A percentile compares a stretch with the other conserved stretches of the same genome.
These are phyloP conservation scores for Meandrina meandrites DNA, from an alignment of 92 coral and sea anemone genomes.

Conservation along the genomic window DNA sequence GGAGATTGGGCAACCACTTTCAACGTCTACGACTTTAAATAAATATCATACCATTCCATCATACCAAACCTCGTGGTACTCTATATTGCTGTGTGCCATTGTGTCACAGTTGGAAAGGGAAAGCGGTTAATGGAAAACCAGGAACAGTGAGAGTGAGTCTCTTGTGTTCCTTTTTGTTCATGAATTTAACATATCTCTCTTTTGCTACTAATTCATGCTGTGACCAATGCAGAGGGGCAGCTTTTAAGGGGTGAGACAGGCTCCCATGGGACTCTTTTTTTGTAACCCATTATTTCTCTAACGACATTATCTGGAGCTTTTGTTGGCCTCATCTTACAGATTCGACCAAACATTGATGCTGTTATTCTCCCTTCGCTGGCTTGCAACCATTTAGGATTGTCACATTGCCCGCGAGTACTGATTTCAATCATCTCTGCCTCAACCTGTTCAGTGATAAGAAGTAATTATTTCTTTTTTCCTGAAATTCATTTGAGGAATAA, in stretches of 20 bases:
- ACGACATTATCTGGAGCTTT: neutral
- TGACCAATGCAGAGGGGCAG: conserved; percentile 23
- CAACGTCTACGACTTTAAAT: no score
- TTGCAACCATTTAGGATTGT: conserved; percentile 40
- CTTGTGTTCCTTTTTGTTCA: conserved; percentile 20
- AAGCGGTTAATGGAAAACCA: no score
- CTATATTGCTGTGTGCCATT: no score
- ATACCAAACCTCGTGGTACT: no score
- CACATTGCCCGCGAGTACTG: conserved; percentile 40
- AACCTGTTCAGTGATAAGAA: conserved; percentile 16
- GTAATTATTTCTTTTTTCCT: conserved; percentile 23
- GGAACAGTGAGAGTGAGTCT: conserved; percentile 34
- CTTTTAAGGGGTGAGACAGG: conserved; percentile 20
- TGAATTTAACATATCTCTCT: conserved; percentile 40
- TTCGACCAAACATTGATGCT: conserved; percentile 43
- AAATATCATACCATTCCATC: no score
- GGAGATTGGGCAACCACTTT: no score
- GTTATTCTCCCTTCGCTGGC: conserved; percentile 42
- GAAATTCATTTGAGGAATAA: conserved; percentile 20
- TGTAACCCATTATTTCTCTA: conserved; percentile 42
- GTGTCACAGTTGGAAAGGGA: no score
- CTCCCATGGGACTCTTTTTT: conserved; percentile 30
- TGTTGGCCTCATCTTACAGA: conserved; percentile 28
- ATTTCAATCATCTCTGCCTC: conserved; percentile 38
- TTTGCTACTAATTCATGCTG: conserved; percentile 27